Evolutionary conservation across 2,113 vertebrate genomes (phyloP).

Genomic region (Ciconia boyciana): DNA sequence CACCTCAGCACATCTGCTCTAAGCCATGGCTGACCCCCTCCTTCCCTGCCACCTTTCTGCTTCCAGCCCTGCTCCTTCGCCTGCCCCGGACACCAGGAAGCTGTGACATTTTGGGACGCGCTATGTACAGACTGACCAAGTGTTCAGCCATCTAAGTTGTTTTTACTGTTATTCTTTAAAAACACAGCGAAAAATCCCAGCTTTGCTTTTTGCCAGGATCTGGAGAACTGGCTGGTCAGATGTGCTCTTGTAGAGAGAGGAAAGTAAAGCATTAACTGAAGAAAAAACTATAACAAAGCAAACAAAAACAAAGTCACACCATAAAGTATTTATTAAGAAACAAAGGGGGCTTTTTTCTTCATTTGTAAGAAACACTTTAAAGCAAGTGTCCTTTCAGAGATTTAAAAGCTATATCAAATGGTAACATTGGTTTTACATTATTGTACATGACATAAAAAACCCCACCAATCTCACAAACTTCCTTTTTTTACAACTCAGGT

Average conservation of each 20-base stretch:
- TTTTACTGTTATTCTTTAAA: not conserved
- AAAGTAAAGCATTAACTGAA: not conserved
- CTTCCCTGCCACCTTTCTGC: not conserved
- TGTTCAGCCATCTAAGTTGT: accelerated
- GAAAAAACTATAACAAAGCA: not conserved
- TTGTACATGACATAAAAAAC: slow-evolving; percentile 62
- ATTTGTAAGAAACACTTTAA: slow-evolving; percentile 66
- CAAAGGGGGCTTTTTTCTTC: slow-evolving; percentile 59
- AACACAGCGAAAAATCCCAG: not conserved
- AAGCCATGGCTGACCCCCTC: not conserved
- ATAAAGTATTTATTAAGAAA: slow-evolving; percentile 81
- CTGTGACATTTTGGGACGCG: not conserved
- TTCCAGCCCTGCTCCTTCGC: not conserved
- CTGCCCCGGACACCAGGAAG: not conserved
- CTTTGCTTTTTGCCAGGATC: not conserved
- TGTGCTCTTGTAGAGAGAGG: not conserved
- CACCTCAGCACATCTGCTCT: not conserved
- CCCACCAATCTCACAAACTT: slow-evolving; percentile 50
- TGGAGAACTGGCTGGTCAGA: not conserved
- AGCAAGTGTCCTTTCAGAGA: slow-evolving; percentile 53
- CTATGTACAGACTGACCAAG: not conserved
- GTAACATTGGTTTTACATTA: slow-evolving; percentile 66
- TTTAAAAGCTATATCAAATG: slow-evolving; percentile 59
- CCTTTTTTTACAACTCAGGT: slow-evolving; percentile 50
- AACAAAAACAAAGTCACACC: slow-evolving; percentile 59